A percentile compares a stretch with the other conserved stretches of the same genome.
These are phyloP conservation scores for Mus caroli DNA, from an alignment of 2,797 vertebrate species.

Conservation along the genomic window DNA sequence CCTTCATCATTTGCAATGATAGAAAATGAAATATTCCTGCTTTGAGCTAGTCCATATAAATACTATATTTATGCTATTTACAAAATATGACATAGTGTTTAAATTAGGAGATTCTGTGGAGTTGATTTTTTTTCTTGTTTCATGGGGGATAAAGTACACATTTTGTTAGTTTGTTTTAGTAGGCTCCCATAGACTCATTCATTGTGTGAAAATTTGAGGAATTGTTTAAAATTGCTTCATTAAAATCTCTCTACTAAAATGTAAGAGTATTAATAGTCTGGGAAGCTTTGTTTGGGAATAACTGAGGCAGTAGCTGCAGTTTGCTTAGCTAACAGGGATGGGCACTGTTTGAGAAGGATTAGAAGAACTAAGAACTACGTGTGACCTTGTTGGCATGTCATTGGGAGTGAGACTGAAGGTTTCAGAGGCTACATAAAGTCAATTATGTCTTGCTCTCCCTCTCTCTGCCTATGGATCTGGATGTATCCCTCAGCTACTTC, in stretches of 20 bases:
- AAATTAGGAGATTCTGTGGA: not conserved
- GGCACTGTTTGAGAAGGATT: not conserved
- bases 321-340: not conserved
- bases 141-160: not conserved
- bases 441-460: no score
- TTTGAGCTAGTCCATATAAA: not conserved
- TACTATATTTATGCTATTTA: not conserved
- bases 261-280: not conserved
- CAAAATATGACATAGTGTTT: slow-evolving; percentile 35
- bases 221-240: slow-evolving; percentile 62
- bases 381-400: not conserved
- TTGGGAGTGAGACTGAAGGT: not conserved
- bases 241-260: slow-evolving; percentile 45
- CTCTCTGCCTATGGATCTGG: not conserved
- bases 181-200: not conserved
- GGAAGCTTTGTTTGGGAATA: not conserved
- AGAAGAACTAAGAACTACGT: not conserved
- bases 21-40: not conserved
- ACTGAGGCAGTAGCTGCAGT: slow-evolving; percentile 10
- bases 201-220: not conserved
- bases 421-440: not conserved
- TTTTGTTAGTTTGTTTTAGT: not conserved
- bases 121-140: not conserved
- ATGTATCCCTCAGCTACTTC: not conserved
- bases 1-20: not conserved